Evolutionary conservation across 2,113 vertebrate species (phyloP), one percentile per base, ranked within the genome.

Genomic region (Embiotoca jacksoni): DNA sequence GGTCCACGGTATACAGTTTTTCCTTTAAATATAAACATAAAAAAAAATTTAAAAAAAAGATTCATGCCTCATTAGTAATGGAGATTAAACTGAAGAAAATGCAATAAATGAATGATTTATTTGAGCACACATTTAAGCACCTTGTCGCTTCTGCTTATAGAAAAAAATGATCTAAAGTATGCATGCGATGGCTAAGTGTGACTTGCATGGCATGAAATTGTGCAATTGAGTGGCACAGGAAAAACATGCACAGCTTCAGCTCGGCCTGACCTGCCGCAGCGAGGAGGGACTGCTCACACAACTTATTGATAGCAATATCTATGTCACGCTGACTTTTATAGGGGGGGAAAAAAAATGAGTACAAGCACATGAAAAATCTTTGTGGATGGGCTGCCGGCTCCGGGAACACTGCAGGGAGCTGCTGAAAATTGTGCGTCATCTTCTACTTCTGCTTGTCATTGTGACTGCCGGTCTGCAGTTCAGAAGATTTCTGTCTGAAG

Each of bases 41-140:
- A 84, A 62, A 59, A 56, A 14, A 36, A 23, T 41, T 41, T 30
- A 72, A 84, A 62, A 59, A 56, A 14, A 36, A 23, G 23, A 54
- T 59, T 50, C 7, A 39, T 49, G 5, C 8, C 37, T 14, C 37
- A 47, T 53, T 33, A 57, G 4, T 41, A 13, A 30, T 11, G 14
- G 5, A 31, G 32, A 70, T 36, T 13, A 54, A 53, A 33, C 41
- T 15, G 35, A 32, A 37, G n/a, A 15, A 52, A 64, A 41, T 41
- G 7, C 35, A 23, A 23, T 23, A 23, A 23, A 23, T 23, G 23
- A 23, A 23, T 23, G 23, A 23, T 23, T 44, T 44, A 9, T 44
- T 44, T 9, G 7, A 44, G 41, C 41, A 3, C 6, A 44, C 41
- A 44, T 44, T 44, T 35, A 31, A 31, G 1, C 47, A 10, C 31